Percentiles rank a stretch among this genome's conserved stretches.
These are phyloP conservation scores for Chydorus sphaericus DNA, from an alignment of 2,888 invertebrate genomes.

Conservation along the genomic window DNA sequence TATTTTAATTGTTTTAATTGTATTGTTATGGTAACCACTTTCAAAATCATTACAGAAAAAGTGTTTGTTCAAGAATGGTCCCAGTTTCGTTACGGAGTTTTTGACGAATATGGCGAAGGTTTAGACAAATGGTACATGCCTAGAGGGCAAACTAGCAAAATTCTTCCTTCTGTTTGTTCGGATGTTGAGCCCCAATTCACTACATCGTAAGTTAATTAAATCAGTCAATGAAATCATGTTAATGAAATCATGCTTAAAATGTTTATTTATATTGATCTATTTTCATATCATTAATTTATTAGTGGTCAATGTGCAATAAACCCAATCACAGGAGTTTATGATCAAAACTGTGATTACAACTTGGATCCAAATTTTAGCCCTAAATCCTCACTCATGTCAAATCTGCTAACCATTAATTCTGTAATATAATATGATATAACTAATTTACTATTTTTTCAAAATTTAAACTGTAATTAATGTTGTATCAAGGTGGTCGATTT, in stretches of 20 bases:
- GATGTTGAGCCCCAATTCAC: neutral
- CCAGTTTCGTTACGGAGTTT: constrained; percentile 12
- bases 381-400: neutral
- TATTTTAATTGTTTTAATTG: no score
- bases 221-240: no score
- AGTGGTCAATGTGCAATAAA: neutral
- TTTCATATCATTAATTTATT: neutral
- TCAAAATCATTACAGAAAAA: no score
- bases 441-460: neutral
- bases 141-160: neutral
- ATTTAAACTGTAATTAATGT: neutral
- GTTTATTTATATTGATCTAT: neutral
- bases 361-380: neutral
- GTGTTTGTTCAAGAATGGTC: constrained; percentile 12
- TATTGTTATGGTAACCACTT: no score
- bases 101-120: constrained; percentile 11
- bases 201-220: no score
- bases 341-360: neutral
- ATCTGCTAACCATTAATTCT: no score
- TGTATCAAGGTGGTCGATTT: constrained; percentile 15
- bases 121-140: neutral
- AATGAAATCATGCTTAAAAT: neutral
- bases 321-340: constrained; percentile 2
- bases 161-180: neutral
- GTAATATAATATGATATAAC: no score